Base-by-base conservation (phyloP, 2,113 vertebrate genomes). In the Australoheros scitulus region DNA sequence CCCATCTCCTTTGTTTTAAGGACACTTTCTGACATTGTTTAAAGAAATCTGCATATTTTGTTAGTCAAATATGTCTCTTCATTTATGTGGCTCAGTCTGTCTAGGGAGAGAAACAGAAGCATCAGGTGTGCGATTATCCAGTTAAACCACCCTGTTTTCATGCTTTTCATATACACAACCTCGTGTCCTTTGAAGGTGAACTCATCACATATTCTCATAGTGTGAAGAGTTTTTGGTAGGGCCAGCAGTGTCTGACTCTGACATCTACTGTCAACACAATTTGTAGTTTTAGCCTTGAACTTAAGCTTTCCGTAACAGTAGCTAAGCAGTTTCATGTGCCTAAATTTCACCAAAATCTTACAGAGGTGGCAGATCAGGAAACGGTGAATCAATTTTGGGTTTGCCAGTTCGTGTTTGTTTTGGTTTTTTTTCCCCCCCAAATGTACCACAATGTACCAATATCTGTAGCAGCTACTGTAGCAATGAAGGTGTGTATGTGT, bases 51-150 rank as follows among this genome's bases (percentile, higher is more conserved):
- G 8, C 0, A 38, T 2, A 22, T 5, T 41, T 64, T 22, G 3
- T 9, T 43, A 65, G 11, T 11, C 11, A 41, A 4, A 10, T 11
- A 10, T 41, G 36, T 38, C 22, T 18, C 0, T 18, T 4, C 18
- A 0, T 70, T 50, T 50, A 7, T 29, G 64, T 0, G 15, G 0
- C 41, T 29, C 41, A 29, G 15, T 70, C 4, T 15, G 64, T 50
- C 41, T 68, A 26, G 41, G 41, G 41, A 29, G 22, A 70, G 18
- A 50, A 50, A 70, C 11, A 0, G 3, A 50, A 29, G 41, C 64
- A 11, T 47, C 41, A 11, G 65, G 29, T 29, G 4, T 29, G 65
- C 0, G 0, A 70, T 50, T 70, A 70, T 20, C 50, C 1, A 70
- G 29, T 50, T 7, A 70, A 70, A 29, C 43, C 41, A 20, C n/a